Evolutionary conservation across 2,113 vertebrate genomes (phyloP), one percentile per base, ranked within the genome.

Genomic region (Macaca fascicularis): DNA sequence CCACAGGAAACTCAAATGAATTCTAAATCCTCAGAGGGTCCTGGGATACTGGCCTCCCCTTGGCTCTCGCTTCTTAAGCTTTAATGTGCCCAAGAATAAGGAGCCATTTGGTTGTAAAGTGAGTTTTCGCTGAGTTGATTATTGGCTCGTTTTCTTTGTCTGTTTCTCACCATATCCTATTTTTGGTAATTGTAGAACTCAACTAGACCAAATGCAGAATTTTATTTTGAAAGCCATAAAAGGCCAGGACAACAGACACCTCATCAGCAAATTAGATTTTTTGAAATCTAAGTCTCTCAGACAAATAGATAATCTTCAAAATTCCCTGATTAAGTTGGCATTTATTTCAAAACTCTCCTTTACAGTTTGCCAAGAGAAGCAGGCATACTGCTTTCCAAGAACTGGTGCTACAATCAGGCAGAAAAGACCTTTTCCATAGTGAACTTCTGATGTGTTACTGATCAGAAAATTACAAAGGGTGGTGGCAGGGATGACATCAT

Each of bases 311-410:
- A 59, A 81, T 90, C 76, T 95, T 93, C 69, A 57, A 59, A 79
- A 20, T 52, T 45, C n/a, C 20, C 50, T 79, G 81, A 76, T 81
- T 72, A 78, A 22, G n/a, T 93, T 74, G 89, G 59, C 35, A 57
- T 89, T 83, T 95, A 84, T 80, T 95, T 90, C 23, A 27, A 82
- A 86, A 70, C 64, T n/a, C 8, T 55, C 43, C 16, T 79, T 89
- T 64, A 22, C 48, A 13, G 55, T 96, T 89, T 83, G 92, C 69
- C 72, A 22, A 55, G 45, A 85, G 86, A 82, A 89, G 45, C 72
- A 10, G 32, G n/a, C 27, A 6, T 0, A 8, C 35, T 78, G 17
- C 55, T 87, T 84, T 43, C 55, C 11, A 16, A 48, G 82, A 61
- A 43, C 14, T 4, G 2, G 81, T 22, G 16, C 38, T 38, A 35